Evolutionary conservation across 2,113 vertebrate genomes (phyloP).

Genomic region (Theristicus caerulescens): DNA sequence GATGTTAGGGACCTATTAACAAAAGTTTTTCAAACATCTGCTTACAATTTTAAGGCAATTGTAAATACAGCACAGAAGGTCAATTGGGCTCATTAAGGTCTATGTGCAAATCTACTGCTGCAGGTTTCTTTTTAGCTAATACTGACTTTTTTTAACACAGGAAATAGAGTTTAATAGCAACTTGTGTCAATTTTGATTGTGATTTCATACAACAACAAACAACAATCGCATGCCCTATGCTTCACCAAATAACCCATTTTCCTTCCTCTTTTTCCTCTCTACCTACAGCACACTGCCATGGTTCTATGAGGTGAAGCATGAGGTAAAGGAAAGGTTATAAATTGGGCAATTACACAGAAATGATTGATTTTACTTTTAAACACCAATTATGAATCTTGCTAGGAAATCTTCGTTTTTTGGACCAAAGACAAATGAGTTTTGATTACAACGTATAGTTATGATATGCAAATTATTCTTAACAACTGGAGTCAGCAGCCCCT

Average conservation of each 20-base stretch:
- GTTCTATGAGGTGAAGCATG: background rate
- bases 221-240: constrained; percentile 58
- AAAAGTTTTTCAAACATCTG: constrained; percentile 86
- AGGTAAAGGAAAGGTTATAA: constrained; percentile 45
- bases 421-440: constrained; percentile 35
- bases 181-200: constrained; percentile 84
- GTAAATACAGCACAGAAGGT: constrained; percentile 90
- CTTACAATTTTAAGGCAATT: constrained; percentile 96
- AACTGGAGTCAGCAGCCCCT: background rate
- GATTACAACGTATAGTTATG: background rate
- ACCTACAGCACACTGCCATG: constrained; percentile 28
- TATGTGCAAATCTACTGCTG: constrained; percentile 86
- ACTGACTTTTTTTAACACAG: constrained; percentile 79
- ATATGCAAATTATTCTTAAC: background rate
- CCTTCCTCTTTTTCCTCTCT: constrained; percentile 45
- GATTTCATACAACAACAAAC: constrained; percentile 83
- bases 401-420: constrained; percentile 8
- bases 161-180: constrained; percentile 86
- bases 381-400: constrained; percentile 28
- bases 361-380: constrained; percentile 55
- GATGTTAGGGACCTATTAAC: constrained; percentile 85
- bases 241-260: constrained; percentile 66
- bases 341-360: constrained; percentile 48
- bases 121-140: constrained; percentile 78
- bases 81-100: constrained; percentile 93